phyloP scores from a whole-genome alignment of 2,888 invertebrate species.

The Blera fallax region DNA sequence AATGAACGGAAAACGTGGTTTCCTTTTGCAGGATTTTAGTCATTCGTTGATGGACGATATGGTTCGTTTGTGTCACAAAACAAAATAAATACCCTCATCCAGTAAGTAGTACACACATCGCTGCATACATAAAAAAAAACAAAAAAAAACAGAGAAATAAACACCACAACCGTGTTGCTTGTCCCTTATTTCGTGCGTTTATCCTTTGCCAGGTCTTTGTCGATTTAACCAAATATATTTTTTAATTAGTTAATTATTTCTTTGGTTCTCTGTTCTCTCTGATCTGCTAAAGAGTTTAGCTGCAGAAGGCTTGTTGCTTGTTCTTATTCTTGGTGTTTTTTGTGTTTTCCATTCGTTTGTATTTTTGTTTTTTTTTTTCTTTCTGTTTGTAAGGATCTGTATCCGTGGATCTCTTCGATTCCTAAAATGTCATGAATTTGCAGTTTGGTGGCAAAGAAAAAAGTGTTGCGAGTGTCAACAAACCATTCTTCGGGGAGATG shows the following conservation, averaged over 20 bases:
- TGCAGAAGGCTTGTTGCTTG: background rate
- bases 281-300: slow-evolving; percentile 29
- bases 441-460: slow-evolving; percentile 24
- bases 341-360: background rate
- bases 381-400: slow-evolving; percentile 33
- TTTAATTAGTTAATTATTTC: slow-evolving; percentile 69
- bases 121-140: background rate
- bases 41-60: slow-evolving; percentile 56
- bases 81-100: slow-evolving; percentile 23
- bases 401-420: slow-evolving; percentile 61
- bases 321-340: background rate
- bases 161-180: slow-evolving; percentile 33
- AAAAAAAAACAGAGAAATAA: slow-evolving; percentile 11
- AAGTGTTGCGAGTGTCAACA: slow-evolving; percentile 43
- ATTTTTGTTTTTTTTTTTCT: background rate
- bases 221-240: slow-evolving; percentile 57
- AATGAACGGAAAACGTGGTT: background rate
- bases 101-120: slow-evolving; percentile 5
- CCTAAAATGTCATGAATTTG: slow-evolving; percentile 58
- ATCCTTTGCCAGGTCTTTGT: slow-evolving; percentile 32
- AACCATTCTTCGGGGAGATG: slow-evolving; percentile 28
- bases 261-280: slow-evolving; percentile 55
- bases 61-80: slow-evolving; percentile 35
- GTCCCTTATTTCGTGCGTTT: slow-evolving; percentile 54
- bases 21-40: slow-evolving; percentile 7